phyloP scores from a whole-genome alignment of 1,140 invertebrate genomes.

The Zophobas morio region DNA sequence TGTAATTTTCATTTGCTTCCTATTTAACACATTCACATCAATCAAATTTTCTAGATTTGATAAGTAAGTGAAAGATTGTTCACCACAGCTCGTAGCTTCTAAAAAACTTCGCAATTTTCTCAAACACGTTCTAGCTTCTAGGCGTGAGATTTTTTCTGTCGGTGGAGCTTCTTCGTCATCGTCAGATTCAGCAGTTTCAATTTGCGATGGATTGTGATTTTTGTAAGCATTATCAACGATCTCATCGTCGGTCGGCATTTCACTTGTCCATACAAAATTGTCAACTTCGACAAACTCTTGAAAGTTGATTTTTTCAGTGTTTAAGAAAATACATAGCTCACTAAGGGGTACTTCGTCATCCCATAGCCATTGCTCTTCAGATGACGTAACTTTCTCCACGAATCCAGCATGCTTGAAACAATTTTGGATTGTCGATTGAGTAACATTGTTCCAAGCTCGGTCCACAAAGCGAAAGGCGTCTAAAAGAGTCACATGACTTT shows the following conservation, averaged over 20 bases:
- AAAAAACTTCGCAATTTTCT: neutral
- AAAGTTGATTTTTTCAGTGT: slow-evolving; percentile 1
- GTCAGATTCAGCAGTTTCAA: neutral
- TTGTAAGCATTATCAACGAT: neutral
- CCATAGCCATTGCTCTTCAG: neutral
- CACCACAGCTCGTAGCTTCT: neutral
- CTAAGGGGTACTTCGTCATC: neutral
- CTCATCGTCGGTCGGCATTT: neutral
- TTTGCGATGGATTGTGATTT: neutral
- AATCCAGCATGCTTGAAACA: neutral
- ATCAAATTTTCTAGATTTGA: neutral
- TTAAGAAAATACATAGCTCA: neutral
- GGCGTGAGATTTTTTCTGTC: neutral
- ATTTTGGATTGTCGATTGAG: no score
- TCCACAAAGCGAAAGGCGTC: no score
- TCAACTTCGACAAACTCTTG: neutral
- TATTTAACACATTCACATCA: neutral
- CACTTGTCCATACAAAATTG: neutral
- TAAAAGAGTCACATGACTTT: no score
- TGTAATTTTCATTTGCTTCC: no score
- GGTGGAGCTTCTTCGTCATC: neutral
- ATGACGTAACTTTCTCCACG: no score
- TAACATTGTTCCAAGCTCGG: no score
- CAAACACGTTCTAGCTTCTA: neutral
- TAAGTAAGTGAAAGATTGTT: neutral